Evolutionary conservation across 2,888 invertebrate genomes (phyloP).

Genomic region (Allophyes oxyacanthae): DNA sequence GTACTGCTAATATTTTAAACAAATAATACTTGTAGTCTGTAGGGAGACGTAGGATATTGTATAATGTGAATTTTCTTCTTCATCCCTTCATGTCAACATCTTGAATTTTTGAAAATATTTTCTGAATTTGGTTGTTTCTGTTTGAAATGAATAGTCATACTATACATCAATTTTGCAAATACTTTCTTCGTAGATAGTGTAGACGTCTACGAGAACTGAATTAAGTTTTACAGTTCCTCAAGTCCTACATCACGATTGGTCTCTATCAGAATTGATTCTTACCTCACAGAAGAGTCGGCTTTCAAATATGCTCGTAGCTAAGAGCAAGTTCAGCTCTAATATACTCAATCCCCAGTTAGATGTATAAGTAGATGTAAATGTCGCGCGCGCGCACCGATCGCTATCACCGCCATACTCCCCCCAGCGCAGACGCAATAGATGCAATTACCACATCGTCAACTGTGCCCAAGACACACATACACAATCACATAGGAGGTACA

Average conservation of each 20-base stretch:
- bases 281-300: slow-evolving; percentile 1
- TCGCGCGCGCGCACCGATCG: slow-evolving; percentile 32
- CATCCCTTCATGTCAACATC: too few relatives aligned
- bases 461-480: slow-evolving; percentile 26
- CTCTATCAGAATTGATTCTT: slow-evolving; percentile 19
- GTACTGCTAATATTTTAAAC: slow-evolving; percentile 41
- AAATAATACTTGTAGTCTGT: slow-evolving; percentile 22
- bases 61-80: not conserved
- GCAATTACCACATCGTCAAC: slow-evolving; percentile 44
- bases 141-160: too few relatives aligned
- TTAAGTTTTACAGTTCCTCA: not conserved
- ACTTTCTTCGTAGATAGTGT: too few relatives aligned
- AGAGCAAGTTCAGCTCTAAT: slow-evolving; percentile 5
- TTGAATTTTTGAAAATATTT: too few relatives aligned
- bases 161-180: too few relatives aligned
- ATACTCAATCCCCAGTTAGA: slow-evolving; percentile 6
- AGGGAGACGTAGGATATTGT: slow-evolving; percentile 10
- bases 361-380: slow-evolving; percentile 1
- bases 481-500: too few relatives aligned
- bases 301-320: slow-evolving; percentile 17
- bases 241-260: slow-evolving; percentile 15
- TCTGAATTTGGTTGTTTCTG: too few relatives aligned
- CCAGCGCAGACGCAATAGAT: slow-evolving; percentile 15
- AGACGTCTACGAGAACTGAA: not conserved
- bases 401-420: slow-evolving; percentile 15